phyloP scores from a whole-genome alignment of 2,113 vertebrate genomes.

The Oncorhynchus mykiss region DNA sequence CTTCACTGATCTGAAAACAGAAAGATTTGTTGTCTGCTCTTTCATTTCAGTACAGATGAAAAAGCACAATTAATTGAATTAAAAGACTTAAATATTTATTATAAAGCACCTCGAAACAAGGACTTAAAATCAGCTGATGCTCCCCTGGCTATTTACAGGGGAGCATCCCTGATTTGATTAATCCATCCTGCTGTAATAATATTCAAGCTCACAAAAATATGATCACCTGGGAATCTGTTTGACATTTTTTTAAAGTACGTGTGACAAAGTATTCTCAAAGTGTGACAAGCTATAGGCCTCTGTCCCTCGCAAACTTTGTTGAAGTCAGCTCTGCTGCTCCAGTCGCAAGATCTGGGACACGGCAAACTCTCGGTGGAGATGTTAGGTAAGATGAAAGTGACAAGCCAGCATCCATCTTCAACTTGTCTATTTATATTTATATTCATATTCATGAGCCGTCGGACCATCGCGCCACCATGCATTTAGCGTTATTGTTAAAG shows the following conservation, averaged over 20 bases:
- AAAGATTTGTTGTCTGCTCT: no score
- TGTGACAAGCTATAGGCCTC: background rate
- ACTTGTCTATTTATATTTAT: constrained; percentile 76
- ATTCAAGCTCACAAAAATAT: no score
- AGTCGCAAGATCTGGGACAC: constrained; percentile 43
- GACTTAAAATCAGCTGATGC: no score
- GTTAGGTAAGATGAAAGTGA: constrained; percentile 69
- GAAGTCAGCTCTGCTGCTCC: constrained; percentile 24
- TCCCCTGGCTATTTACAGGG: no score
- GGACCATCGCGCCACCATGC: constrained; percentile 64
- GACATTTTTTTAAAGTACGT: no score
- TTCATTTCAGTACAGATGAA: no score
- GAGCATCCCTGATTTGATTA: background rate
- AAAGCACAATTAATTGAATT: no score
- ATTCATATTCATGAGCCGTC: constrained; percentile 78
- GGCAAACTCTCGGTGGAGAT: constrained; percentile 64
- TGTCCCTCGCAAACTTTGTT: constrained; percentile 23
- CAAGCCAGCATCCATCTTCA: constrained; percentile 71
- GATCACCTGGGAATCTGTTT: no score
- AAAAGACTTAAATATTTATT: no score
- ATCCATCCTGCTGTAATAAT: background rate
- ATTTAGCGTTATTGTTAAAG: constrained; percentile 77
- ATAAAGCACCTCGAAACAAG: no score
- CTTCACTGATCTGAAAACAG: no score
- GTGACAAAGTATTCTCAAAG: no score